Evolutionary conservation across 92 coral and sea anemone species (phyloP), one percentile per base, ranked within the genome.

Genomic region (Epizoanthus fatuus): DNA sequence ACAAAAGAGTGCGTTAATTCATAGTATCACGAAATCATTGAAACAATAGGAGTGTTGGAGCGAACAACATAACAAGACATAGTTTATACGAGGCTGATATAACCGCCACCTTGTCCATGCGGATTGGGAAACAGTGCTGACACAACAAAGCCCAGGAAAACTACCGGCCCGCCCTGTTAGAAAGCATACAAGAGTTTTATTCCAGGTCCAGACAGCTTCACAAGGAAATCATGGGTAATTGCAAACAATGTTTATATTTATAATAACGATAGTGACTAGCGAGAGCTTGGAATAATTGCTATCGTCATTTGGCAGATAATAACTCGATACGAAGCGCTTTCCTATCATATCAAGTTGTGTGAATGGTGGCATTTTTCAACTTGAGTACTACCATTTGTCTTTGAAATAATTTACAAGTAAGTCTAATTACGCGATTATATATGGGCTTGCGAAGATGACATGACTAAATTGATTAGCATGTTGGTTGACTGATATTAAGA

Each of bases 191-290:
- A 4, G 70, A 59, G 58, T 16, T 39, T n/a, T 58, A 1, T 29
- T 40, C 69, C 47, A 1, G 40, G 29, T 32, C 7, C 42, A 12
- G 19, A 13, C 40, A 11, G 5, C 39, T 17, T 13, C n/a, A 39
- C 82, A 42, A 42, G 7, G 63, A 39, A 11, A 59, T 29, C 32
- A 77, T 77, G 82, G 82, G 82, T 77, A 77, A 77, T 40, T 59
- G 52, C 47, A 10, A 59, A 9, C 63, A 14, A 38, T 77, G 58
- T 60, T 44, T 77, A 42, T 14, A 9, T 2, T 4, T 38, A 3
- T 59, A 59, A 75, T 15, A 15, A 20, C 42, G 10, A 17, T 3
- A 49, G 80, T n/a, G 37, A 17, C 32, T 13, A 19, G 12, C 13
- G 29, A 37, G 40, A 15, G 69, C 19, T 15, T 75, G 63, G 53